These are phyloP conservation scores for Alligator sinensis DNA, from an alignment of 2,113 vertebrate genomes.

Conservation along the genomic window DNA sequence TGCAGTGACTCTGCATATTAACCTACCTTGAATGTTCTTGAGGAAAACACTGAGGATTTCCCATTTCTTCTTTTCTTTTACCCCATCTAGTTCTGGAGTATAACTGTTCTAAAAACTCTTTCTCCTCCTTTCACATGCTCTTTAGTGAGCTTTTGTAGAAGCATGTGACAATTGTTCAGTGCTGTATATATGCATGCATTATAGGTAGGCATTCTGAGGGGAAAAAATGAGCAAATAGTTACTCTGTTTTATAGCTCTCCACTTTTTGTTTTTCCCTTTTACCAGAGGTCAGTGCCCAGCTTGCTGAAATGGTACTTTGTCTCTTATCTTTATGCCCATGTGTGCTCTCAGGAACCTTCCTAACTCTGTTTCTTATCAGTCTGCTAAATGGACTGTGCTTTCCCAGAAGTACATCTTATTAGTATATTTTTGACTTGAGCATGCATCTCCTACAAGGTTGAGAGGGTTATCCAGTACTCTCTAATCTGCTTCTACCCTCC, in stretches of 20 bases:
- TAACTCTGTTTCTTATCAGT: constrained; percentile 24
- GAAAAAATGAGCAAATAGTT: neutral
- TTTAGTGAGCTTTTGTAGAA: neutral
- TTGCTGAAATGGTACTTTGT: neutral
- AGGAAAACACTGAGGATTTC: neutral
- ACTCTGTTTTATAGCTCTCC: neutral
- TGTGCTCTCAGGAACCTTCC: neutral
- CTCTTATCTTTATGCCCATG: constrained; percentile 28
- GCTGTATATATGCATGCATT: neutral
- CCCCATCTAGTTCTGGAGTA: neutral
- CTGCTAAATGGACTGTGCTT: neutral
- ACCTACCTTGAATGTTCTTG: neutral
- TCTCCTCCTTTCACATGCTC: neutral
- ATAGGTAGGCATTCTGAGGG: neutral
- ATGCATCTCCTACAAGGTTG: neutral
- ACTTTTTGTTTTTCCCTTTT: neutral
- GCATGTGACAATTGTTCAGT: neutral
- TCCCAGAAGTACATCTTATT: neutral
- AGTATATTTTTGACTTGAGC: neutral
- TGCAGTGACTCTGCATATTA: neutral
- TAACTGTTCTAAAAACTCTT: neutral
- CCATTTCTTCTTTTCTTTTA: neutral
- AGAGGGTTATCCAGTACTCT: neutral
- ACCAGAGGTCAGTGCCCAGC: neutral
- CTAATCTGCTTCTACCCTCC: neutral